Evolutionary conservation across 2,888 invertebrate species (phyloP).

Genomic region (Pogonocherus hispidulus): DNA sequence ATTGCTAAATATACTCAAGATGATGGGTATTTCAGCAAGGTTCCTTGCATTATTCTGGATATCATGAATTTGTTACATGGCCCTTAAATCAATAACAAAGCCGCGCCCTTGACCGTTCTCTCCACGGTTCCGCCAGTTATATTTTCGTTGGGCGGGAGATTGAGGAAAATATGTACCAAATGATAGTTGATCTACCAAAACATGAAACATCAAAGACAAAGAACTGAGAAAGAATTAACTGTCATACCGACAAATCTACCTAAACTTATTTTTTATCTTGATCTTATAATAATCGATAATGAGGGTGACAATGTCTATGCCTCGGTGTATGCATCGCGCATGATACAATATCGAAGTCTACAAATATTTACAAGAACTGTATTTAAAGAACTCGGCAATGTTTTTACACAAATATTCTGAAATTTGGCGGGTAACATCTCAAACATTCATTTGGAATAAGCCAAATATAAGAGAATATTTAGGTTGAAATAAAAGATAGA

Average conservation of each 20-base stretch:
- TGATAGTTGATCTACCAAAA: not conserved
- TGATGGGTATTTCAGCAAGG: no score
- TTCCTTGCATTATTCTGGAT: not conserved
- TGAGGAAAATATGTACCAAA: not conserved
- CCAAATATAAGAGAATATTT: no score
- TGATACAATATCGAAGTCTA: not conserved
- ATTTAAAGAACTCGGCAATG: not conserved
- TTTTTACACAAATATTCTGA: no score
- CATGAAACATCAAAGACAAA: not conserved
- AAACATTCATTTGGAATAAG: no score
- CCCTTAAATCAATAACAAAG: conserved; percentile 35
- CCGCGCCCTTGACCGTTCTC: conserved; percentile 42
- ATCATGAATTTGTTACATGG: conserved; percentile 23
- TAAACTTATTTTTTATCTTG: not conserved
- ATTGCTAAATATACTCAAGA: no score
- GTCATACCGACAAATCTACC: not conserved
- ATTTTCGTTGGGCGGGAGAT: conserved; percentile 18
- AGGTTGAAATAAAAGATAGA: no score
- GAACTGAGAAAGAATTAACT: not conserved
- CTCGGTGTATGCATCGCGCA: not conserved
- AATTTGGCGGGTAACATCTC: no score
- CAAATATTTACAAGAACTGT: no score
- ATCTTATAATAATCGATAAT: not conserved
- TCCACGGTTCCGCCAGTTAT: conserved; percentile 23
- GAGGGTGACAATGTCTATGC: not conserved